phyloP scores from a whole-genome alignment of 2,797 vertebrate species.

The Uromys caudimaculatus region DNA sequence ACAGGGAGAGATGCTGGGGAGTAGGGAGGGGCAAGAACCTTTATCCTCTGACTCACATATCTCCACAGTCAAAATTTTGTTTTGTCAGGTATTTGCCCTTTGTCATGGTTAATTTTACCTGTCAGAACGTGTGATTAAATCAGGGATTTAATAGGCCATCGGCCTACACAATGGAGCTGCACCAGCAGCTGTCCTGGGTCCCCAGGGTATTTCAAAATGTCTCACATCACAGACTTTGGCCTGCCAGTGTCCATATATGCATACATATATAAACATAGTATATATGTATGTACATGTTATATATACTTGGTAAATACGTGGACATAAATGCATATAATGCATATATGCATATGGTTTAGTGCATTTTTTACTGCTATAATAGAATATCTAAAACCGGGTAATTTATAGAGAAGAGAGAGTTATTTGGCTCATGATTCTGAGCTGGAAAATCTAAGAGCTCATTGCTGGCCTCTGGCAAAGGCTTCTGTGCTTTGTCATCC shows the following conservation, averaged over 20 bases:
- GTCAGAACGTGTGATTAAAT: neutral
- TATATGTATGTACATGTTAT: neutral
- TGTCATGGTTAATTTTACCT: constrained; percentile 22
- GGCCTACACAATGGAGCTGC: neutral
- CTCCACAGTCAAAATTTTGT: neutral
- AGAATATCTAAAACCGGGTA: neutral
- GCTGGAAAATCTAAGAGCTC: neutral
- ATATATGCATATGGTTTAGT: neutral
- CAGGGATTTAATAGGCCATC: neutral
- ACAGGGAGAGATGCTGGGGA: rapidly evolving
- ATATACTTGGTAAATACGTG: neutral
- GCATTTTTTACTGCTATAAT: neutral
- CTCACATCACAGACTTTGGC: neutral
- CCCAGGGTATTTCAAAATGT: neutral
- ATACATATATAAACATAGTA: neutral
- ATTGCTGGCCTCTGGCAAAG: neutral
- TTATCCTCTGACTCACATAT: neutral
- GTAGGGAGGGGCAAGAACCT: neutral
- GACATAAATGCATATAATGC: neutral
- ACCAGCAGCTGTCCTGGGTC: neutral
- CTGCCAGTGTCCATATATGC: neutral
- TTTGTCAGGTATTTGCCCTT: neutral
- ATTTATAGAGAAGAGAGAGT: neutral
- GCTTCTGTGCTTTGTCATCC: neutral
- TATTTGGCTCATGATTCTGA: neutral